Conservation (phyloP, 1,140 invertebrate species). For the Aricia agestis region DNA sequence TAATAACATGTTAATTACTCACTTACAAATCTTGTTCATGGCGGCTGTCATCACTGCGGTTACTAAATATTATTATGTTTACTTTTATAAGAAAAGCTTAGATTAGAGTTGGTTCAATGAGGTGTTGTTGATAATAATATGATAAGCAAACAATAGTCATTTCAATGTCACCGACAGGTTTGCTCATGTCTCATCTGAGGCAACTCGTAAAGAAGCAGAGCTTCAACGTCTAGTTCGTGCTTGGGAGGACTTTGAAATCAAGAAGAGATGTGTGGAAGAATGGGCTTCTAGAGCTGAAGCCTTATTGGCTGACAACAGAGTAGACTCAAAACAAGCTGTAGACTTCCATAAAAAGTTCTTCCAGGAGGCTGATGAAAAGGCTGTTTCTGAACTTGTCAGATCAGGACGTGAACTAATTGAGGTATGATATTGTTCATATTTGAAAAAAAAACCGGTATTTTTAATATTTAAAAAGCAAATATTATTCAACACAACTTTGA, state of each 20-base stretch:
- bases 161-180: constrained; percentile 76
- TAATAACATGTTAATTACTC: too few species aligned
- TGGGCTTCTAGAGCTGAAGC: constrained; percentile 91
- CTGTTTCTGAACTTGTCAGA: constrained; percentile 87
- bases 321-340: constrained; percentile 87
- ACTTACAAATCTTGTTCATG: too few species aligned
- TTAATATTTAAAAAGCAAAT: too few species aligned
- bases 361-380: constrained; percentile 87
- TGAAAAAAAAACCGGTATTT: too few species aligned
- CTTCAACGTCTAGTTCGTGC: constrained; percentile 87
- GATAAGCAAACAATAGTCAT: too few species aligned
- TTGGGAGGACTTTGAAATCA: constrained; percentile 91
- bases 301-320: constrained; percentile 87
- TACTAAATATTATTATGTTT: too few species aligned
- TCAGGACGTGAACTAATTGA: constrained; percentile 87
- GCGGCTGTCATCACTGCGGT: too few species aligned
- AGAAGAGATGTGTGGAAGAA: constrained; percentile 86
- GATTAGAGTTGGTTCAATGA: too few species aligned
- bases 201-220: constrained; percentile 86
- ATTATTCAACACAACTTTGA: too few species aligned
- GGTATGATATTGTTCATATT: too few species aligned
- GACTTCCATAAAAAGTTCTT: constrained; percentile 91
- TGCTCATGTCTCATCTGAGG: constrained; percentile 82
- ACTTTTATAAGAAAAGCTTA: too few species aligned
- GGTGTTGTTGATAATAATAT: too few species aligned